Base-by-base conservation (phyloP, 2,888 invertebrate species). In the Punctoribates punctum region DNA sequence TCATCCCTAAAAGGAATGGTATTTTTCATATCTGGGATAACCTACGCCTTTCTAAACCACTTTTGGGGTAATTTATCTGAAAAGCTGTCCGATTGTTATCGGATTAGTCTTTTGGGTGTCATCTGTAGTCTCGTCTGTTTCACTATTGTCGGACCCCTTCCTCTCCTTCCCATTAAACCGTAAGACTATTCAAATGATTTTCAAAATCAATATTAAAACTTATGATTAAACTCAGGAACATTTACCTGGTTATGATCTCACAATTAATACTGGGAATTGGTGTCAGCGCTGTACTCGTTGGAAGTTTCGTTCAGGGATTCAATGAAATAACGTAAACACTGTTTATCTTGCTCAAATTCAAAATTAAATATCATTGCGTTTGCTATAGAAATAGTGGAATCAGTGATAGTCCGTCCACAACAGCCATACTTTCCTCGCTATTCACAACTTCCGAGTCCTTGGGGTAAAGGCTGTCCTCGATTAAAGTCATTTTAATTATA, bases 11-110 rank as follows among this genome's bases (percentile, higher is more conserved):
- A 57, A 11, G 57, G 57, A 8, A 9, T 23, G n/a, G 20, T 57
- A 57, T 57, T 57, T 20, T 20, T 57, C 8, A 57, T 57, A 20
- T 57, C 57, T 1, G 57, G 57, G 20, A n/a, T 57, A 57, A 57
- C 57, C 9, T 57, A 57, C 11, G 57, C 57, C 20, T 3, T 20
- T 23, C n/a, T 57, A 2, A 57, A 57, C n/a, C 57, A 57, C 1
- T 13, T 57, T 57, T 57, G 57, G 57, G 57, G 57, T 57, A 57
- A 57, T 57, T 23, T 57, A 5, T 13, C 57, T 20, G 57, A 57
- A 57, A n/a, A n/a, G 5, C 13, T 57, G 57, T 13, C 20, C 57
- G n/a, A 57, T 20, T 57, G 57, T 57, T 57, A 17, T 11, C 6
- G 5, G 4, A 57, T 57, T 3, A 57, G 57, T 57, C 20, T 57